Conservation (phyloP, 92 coral and sea anemone genomes). For the Palythoa grandiflora region DNA sequence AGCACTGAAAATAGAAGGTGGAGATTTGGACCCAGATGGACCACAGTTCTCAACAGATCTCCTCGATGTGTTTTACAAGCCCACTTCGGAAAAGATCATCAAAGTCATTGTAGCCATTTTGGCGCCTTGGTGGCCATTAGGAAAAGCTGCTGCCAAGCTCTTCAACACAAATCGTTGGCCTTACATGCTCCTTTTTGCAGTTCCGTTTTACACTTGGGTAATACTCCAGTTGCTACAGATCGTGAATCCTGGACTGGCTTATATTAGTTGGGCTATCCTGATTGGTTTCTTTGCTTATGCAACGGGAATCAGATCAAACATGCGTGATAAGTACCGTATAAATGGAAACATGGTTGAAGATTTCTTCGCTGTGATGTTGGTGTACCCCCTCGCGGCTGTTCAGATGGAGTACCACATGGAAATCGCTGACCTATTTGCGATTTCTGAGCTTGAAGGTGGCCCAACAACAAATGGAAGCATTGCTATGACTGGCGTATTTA, state of each 20-base stretch:
- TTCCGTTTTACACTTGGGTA: conserved; percentile 72
- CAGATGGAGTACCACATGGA: conserved; percentile 88
- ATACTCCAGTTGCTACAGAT: conserved; percentile 60
- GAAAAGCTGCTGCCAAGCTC: conserved; percentile 72
- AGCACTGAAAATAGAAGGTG: conserved; percentile 74
- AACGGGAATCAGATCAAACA: conserved; percentile 66
- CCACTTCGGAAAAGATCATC: conserved; percentile 46
- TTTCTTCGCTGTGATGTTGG: conserved; percentile 73
- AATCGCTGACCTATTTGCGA: conserved; percentile 7
- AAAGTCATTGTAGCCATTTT: conserved; percentile 65
- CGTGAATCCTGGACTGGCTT: conserved; percentile 64
- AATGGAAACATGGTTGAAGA: conserved; percentile 82
- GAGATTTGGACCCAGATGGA: conserved; percentile 77
- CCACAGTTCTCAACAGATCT: conserved; percentile 73
- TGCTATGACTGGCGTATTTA: neutral
- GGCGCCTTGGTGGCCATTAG: conserved; percentile 90
- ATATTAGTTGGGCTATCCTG: conserved; percentile 72
- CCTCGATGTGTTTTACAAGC: conserved; percentile 72
- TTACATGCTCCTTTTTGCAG: conserved; percentile 67
- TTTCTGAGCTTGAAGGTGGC: conserved; percentile 18
- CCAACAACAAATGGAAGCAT: conserved; percentile 6
- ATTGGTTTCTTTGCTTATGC: conserved; percentile 76
- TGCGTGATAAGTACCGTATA: conserved; percentile 82
- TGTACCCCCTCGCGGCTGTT: conserved; percentile 82
- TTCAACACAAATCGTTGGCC: conserved; percentile 22